Evolutionary conservation across 2,888 invertebrate genomes (phyloP), one percentile per base, ranked within the genome.

Genomic region (Aelia acuminata): DNA sequence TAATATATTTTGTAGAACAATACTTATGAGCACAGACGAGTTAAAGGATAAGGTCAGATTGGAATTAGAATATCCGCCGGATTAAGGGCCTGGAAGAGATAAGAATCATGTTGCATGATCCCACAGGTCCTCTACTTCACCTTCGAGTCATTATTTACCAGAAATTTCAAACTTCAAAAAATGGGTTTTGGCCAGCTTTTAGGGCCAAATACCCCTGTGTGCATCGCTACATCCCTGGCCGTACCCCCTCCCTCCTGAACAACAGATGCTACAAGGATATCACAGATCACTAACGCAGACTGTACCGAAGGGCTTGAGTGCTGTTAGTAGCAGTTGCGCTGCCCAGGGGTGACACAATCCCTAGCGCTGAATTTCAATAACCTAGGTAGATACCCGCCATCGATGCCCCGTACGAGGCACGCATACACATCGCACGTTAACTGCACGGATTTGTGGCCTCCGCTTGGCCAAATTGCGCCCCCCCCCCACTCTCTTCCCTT

Each of bases 381-480:
- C 43, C 80, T 39, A 7, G 13, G 15, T 4, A 43, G 80, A 43
- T 43, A 80, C 43, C n/a, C 20, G 22, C 75, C 11, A 22, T 39
- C 20, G 75, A 35, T 10, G 43, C n/a, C 20, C 0, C 43, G 80
- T 22, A 80, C 80, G 80, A 47, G 80, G 80, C 4, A 13, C 3
- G 80, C 4, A 80, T 80, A 80, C 80, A n/a, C 80, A 80, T 43
- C 39, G n/a, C n/a, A 3, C 43, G 43, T n/a, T 80, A 80, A 80
- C 43, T 47, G 80, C 80, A 80, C 80, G 80, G 80, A 80, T 80
- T 80, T 80, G 80, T 80, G n/a, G 43, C 80, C 80, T 20, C 26
- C 31, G 15, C 31, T 70, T 35, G 31, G 31, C 63, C 63, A 70
- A 70, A 70, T 70, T 35, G 63, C 63, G 31, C 63, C 31, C 31